A percentile compares a stretch with the other conserved stretches of the same genome.
Evolutionary conservation across 2,797 vertebrate genomes (phyloP).

Genomic region (Rhinichthys osculus): DNA sequence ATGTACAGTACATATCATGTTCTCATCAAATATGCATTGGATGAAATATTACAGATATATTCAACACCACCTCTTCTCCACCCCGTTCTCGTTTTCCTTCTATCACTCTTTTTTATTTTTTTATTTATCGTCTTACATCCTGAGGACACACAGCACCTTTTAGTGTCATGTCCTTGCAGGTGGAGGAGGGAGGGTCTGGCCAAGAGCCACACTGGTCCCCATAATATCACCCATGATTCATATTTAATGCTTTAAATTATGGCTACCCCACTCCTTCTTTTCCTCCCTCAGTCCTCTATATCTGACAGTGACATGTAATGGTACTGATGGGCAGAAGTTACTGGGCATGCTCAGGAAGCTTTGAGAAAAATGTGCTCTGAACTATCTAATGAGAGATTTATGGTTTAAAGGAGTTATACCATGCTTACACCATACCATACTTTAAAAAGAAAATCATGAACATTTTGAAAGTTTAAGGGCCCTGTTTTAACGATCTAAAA

Average conservation of each 20-base stretch:
- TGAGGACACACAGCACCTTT: slow-evolving; percentile 54
- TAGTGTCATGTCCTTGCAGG: slow-evolving; percentile 53
- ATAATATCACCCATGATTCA: slow-evolving; percentile 62
- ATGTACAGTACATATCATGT: neutral
- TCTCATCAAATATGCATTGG: neutral
- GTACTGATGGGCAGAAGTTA: slow-evolving; percentile 6
- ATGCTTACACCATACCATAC: neutral
- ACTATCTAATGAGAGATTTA: neutral
- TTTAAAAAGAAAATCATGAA: too few relatives aligned
- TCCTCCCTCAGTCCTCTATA: slow-evolving; percentile 3
- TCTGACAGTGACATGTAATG: slow-evolving; percentile 21
- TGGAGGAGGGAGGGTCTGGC: slow-evolving; percentile 33
- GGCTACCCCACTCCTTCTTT: neutral
- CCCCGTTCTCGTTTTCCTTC: slow-evolving; percentile 22
- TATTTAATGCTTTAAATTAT: slow-evolving; percentile 67
- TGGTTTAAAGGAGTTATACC: neutral
- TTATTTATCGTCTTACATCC: slow-evolving; percentile 55
- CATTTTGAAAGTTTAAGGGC: neutral
- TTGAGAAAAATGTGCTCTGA: neutral
- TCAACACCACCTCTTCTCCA: neutral
- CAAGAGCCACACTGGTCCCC: slow-evolving; percentile 20
- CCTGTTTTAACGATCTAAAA: too few relatives aligned
- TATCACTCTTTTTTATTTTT: slow-evolving; percentile 28
- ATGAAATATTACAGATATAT: neutral
- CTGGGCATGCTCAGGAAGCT: neutral